Conservation (phyloP, 1,140 invertebrate genomes). For the Lutraria rhynchaena region DNA sequence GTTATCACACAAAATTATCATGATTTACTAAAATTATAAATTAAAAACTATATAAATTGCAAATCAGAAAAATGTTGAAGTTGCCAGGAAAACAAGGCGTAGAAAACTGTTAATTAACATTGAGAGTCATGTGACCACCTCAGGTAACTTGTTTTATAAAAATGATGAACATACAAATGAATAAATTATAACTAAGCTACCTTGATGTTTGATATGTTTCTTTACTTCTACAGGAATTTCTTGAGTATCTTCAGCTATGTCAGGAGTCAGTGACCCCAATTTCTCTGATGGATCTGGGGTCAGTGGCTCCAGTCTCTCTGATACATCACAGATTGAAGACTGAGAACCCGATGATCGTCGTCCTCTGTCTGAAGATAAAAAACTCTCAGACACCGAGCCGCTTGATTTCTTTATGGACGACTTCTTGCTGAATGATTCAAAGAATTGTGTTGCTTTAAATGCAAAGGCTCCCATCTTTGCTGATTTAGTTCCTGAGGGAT, state of each 20-base stretch:
- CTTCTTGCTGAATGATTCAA: slow-evolving; percentile 76
- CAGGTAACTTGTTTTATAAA: too few species aligned
- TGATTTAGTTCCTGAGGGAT: slow-evolving; percentile 65
- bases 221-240: slow-evolving; percentile 30
- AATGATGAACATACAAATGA: too few species aligned
- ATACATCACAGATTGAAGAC: slow-evolving; percentile 25
- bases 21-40: too few species aligned
- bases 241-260: slow-evolving; percentile 15
- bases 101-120: too few species aligned
- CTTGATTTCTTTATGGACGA: slow-evolving; percentile 61
- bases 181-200: too few species aligned
- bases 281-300: slow-evolving; percentile 31
- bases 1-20: too few species aligned
- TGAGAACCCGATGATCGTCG: slow-evolving; percentile 24
- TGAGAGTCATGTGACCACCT: too few species aligned
- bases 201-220: slow-evolving; percentile 64
- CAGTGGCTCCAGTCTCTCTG: slow-evolving; percentile 18
- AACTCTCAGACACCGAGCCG: slow-evolving; percentile 36
- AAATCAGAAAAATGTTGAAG: too few species aligned
- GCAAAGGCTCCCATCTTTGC: slow-evolving; percentile 74
- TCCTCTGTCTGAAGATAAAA: slow-evolving; percentile 46
- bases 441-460: slow-evolving; percentile 73
- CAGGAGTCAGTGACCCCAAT: background rate
- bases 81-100: too few species aligned
- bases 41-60: too few species aligned